These are phyloP conservation scores for Gallinago media DNA, from an alignment of 2,113 vertebrate genomes.

Conservation along the genomic window DNA sequence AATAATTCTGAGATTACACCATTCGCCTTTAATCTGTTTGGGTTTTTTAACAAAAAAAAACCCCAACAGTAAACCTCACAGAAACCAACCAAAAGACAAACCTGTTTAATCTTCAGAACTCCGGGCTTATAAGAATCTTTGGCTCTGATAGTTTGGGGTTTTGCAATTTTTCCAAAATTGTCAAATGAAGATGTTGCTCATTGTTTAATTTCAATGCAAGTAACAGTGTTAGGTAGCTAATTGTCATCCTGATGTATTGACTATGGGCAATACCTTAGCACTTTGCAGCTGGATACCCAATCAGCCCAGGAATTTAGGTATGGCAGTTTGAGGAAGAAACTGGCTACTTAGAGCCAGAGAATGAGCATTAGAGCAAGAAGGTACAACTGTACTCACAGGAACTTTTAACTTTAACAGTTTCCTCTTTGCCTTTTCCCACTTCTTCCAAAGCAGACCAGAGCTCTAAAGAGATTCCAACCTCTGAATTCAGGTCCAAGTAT, in stretches of 20 bases:
- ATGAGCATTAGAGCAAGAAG: not conserved
- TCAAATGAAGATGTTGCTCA: not conserved
- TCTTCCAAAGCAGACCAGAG: not conserved
- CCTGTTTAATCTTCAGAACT: not conserved
- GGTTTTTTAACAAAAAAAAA: not conserved
- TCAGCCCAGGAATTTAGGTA: not conserved
- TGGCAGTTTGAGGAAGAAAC: not conserved
- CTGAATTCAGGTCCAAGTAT: constrained; percentile 12
- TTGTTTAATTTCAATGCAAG: not conserved
- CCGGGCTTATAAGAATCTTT: not conserved
- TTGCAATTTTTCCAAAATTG: not conserved
- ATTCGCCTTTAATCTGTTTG: not conserved
- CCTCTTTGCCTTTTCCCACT: not conserved
- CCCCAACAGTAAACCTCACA: not conserved
- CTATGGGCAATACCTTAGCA: not conserved
- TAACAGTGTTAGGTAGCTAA: not conserved
- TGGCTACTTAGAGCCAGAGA: not conserved
- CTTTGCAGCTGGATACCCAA: not conserved
- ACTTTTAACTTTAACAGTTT: not conserved
- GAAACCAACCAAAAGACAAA: not conserved
- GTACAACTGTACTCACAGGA: not conserved
- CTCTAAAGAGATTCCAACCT: constrained; percentile 26
- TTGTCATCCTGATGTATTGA: too few relatives aligned
- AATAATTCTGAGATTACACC: not conserved
- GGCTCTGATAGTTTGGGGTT: not conserved